These are phyloP conservation scores for Crossocerus cetratus DNA, from an alignment of 2,888 invertebrate species.

Conservation along the genomic window DNA sequence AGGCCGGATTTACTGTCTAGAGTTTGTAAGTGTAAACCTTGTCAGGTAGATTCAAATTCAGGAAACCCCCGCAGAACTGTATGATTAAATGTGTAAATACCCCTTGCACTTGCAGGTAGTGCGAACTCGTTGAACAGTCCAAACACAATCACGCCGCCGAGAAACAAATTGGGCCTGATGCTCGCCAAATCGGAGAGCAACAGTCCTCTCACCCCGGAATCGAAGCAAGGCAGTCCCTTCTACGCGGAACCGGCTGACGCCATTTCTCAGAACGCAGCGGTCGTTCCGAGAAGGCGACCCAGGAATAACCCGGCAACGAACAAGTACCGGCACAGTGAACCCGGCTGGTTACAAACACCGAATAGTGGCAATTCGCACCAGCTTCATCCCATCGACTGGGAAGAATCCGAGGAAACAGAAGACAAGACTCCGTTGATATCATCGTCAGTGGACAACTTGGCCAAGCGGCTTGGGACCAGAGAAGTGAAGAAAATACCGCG, in stretches of 20 bases:
- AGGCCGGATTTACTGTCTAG: constrained; percentile 73
- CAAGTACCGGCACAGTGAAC: constrained; percentile 74
- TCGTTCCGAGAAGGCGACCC: constrained; percentile 66
- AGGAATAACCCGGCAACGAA: constrained; percentile 68
- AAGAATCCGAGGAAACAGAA: constrained; percentile 71
- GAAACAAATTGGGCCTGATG: constrained; percentile 71
- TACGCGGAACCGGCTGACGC: constrained; percentile 95
- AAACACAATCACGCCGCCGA: constrained; percentile 70
- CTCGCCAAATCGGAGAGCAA: constrained; percentile 71
- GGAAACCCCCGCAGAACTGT: not conserved
- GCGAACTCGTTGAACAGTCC: constrained; percentile 80
- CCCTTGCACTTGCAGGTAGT: constrained; percentile 74
- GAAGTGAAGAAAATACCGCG: constrained; percentile 79
- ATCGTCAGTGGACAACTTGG: constrained; percentile 84
- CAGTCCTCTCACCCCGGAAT: constrained; percentile 72
- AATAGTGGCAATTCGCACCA: constrained; percentile 60
- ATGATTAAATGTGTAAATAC: not conserved
- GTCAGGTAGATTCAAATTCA: not conserved
- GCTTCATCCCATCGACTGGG: constrained; percentile 74
- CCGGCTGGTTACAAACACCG: constrained; percentile 71
- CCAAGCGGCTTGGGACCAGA: constrained; percentile 70
- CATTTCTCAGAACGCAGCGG: constrained; percentile 79
- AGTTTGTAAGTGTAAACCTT: constrained; percentile 68
- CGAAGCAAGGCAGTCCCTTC: constrained; percentile 89
- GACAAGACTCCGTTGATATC: constrained; percentile 78